Evolutionary conservation across 2,888 invertebrate genomes (phyloP).

Genomic region (Eretmocerus hayati): DNA sequence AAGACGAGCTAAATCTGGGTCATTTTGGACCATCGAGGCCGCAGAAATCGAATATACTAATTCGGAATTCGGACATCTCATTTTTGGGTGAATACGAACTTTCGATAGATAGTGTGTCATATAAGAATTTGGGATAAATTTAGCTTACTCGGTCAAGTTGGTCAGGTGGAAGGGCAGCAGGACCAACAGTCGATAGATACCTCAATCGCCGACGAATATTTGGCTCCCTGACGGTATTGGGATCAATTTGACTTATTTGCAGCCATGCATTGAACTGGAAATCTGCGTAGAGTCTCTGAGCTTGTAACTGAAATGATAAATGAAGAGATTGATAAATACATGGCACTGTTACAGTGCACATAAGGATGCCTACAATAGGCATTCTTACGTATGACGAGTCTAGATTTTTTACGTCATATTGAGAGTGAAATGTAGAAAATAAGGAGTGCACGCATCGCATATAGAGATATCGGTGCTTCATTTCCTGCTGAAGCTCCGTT

Average conservation of each 20-base stretch:
- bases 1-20: no score
- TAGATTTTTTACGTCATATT: no score
- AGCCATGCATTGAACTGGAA: conserved; percentile 77
- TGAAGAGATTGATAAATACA: neutral
- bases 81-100: no score
- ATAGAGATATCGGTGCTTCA: no score
- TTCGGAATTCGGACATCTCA: no score
- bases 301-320: conserved; percentile 58
- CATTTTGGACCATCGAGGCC: no score
- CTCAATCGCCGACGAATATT: conserved; percentile 65
- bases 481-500: neutral
- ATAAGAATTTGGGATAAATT: neutral
- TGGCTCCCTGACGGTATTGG: conserved; percentile 61
- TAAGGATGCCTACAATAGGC: no score
- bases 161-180: conserved; percentile 75
- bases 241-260: conserved; percentile 64
- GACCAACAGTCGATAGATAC: conserved; percentile 72
- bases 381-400: no score
- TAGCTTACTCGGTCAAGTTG: conserved; percentile 70
- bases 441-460: no score
- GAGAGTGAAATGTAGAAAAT: no score
- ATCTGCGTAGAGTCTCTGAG: conserved; percentile 73
- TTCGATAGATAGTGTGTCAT: neutral
- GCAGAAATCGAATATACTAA: no score
- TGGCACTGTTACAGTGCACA: no score